Evolutionary conservation across 2,888 invertebrate species (phyloP).

Genomic region (Gandaritis pyraliata): DNA sequence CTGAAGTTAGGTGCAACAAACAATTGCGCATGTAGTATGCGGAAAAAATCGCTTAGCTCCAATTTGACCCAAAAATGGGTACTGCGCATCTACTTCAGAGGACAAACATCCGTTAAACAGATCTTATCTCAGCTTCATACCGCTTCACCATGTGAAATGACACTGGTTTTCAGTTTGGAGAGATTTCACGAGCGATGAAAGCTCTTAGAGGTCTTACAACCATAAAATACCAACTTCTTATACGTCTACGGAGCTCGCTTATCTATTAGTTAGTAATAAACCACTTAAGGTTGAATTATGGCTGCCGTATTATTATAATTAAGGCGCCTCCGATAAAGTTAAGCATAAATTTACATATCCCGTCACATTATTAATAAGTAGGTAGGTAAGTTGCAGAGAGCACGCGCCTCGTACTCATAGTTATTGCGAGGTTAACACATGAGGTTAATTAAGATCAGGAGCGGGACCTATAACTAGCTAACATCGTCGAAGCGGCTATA

Average conservation of each 20-base stretch:
- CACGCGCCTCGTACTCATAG: slow-evolving; percentile 59
- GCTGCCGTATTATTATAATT: slow-evolving; percentile 59
- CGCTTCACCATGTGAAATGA: too few species aligned
- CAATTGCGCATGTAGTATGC: too few species aligned
- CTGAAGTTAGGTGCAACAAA: too few species aligned
- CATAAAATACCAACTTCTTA: slow-evolving; percentile 18
- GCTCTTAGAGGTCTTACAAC: background rate
- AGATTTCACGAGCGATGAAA: too few species aligned
- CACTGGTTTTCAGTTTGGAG: too few species aligned
- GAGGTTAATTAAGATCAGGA: slow-evolving; percentile 82
- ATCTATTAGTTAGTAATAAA: slow-evolving; percentile 49
- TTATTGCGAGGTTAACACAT: slow-evolving; percentile 77
- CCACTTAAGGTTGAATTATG: slow-evolving; percentile 54
- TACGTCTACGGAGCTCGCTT: slow-evolving; percentile 35
- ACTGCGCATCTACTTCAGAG: too few species aligned
- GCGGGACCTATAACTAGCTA: slow-evolving; percentile 71
- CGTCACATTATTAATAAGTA: slow-evolving; percentile 69
- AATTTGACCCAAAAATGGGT: too few species aligned
- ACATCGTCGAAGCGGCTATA: slow-evolving; percentile 43
- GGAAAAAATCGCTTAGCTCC: too few species aligned
- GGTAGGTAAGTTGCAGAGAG: slow-evolving; percentile 54
- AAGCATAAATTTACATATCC: slow-evolving; percentile 73
- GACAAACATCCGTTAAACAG: too few species aligned
- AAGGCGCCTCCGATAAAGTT: slow-evolving; percentile 68
- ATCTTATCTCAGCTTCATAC: too few species aligned